phyloP scores from a whole-genome alignment of 2,113 vertebrate species.

The Bucco capensis region DNA sequence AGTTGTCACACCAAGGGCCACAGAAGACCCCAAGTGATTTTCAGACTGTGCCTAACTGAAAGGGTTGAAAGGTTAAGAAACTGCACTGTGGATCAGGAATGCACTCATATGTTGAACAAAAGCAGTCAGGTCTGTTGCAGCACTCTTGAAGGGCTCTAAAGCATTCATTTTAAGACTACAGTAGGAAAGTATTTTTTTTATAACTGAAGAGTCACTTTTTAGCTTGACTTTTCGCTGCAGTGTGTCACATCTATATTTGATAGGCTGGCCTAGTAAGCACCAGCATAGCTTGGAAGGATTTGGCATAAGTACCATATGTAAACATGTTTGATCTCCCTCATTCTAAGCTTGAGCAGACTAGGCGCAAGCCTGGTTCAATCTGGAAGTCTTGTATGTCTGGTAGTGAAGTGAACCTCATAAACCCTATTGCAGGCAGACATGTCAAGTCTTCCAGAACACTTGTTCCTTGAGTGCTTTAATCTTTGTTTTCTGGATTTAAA shows the following conservation, averaged over 20 bases:
- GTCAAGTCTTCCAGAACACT: background rate
- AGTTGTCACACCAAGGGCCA: too few species aligned
- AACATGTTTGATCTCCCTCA: background rate
- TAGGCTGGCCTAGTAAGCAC: background rate
- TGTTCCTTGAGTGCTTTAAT: background rate
- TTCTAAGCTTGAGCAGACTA: background rate
- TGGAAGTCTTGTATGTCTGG: background rate
- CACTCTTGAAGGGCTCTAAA: background rate
- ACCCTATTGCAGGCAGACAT: background rate
- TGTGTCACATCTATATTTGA: background rate
- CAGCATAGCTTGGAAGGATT: background rate
- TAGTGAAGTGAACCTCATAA: background rate
- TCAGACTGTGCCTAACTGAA: too few species aligned
- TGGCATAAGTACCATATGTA: background rate
- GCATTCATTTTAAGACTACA: background rate
- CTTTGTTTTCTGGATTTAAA: background rate
- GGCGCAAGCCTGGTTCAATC: background rate
- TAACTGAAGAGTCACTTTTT: background rate
- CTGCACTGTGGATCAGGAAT: background rate
- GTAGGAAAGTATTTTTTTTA: background rate
- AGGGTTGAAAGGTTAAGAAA: background rate
- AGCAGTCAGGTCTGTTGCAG: background rate
- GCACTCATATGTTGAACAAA: background rate
- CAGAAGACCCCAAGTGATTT: too few species aligned
- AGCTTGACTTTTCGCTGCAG: background rate